Evolutionary conservation across 1,140 invertebrate species (phyloP), one percentile per base, ranked within the genome.

Genomic region (Cydia strobilella): DNA sequence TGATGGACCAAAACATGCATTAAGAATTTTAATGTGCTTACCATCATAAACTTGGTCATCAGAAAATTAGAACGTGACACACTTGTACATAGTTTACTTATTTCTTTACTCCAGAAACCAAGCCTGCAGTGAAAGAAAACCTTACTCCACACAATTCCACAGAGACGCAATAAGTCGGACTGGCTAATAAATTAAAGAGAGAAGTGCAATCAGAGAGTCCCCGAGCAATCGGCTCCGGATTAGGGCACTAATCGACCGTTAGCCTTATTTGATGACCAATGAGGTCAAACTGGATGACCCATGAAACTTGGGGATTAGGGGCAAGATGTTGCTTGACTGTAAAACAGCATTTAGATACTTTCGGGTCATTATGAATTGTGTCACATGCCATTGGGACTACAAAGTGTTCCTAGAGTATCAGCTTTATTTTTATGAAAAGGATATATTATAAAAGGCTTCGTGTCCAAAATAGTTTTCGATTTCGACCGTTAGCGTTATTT

Each of bases 191-290:
- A 59, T 59, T 59, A 59, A 23, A 59, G 20, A 59, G 54, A 59
- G 23, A 59, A 59, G 54, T 59, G 54, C 54, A 59, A 59, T 59
- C 54, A 59, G 54, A 59, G 54, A 59, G 54, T 59, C 54, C 63
- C 27, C 25, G 63, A 35, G 63, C 63, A 66, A 35, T 66, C 25
- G 63, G 63, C 25, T 27, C 25, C 25, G 10, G 63, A 35, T 66
- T 66, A 27, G 27, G 63, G 25, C 63, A 23, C 63, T 66, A 66
- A 66, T 66, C 63, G 63, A 35, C 27, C 23, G 63, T 66, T 66
- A 66, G 63, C 63, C 23, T 66, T 66, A 66, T 35, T 35, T 66
- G 63, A 59, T 59, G 54, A 59, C 54, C 20, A 59, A 23, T 59
- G 54, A 59, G 54, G 54, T 59, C 20, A 59, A 59, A 59, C 45